Percentiles rank a stretch among this genome's conserved stretches.
These are phyloP conservation scores for Drosophila athabasca DNA, from an alignment of 1,140 invertebrate genomes.

Conservation along the genomic window DNA sequence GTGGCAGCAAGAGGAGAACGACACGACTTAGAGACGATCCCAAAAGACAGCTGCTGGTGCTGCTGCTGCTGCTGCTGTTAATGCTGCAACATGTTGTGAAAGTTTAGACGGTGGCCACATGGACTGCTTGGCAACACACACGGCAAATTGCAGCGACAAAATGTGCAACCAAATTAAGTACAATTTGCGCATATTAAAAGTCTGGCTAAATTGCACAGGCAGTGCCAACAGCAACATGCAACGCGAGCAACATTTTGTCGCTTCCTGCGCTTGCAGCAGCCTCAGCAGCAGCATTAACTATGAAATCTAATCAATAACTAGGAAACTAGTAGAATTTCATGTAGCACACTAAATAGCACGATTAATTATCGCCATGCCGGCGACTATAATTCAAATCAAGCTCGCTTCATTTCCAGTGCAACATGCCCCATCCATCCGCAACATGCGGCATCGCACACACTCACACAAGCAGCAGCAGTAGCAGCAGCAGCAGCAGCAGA, in stretches of 20 bases:
- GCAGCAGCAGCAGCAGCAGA: slow-evolving; percentile 1
- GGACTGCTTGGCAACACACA: slow-evolving; percentile 15
- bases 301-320: slow-evolving; percentile 81
- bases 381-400: slow-evolving; percentile 79
- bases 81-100: slow-evolving; percentile 73
- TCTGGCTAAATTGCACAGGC: slow-evolving; percentile 69
- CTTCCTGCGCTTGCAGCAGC: slow-evolving; percentile 35
- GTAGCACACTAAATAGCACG: slow-evolving; percentile 81
- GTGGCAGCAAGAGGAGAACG: slow-evolving; percentile 5
- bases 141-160: slow-evolving; percentile 71
- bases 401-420: slow-evolving; percentile 54
- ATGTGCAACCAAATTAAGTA: slow-evolving; percentile 77
- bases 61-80: slow-evolving; percentile 19
- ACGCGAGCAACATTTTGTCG: slow-evolving; percentile 21
- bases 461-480: neutral
- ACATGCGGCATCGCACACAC: slow-evolving; percentile 50
- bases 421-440: slow-evolving; percentile 37
- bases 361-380: slow-evolving; percentile 75
- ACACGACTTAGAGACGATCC: slow-evolving; percentile 15
- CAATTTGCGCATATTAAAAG: slow-evolving; percentile 79
- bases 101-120: slow-evolving; percentile 44
- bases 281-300: slow-evolving; percentile 40
- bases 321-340: slow-evolving; percentile 81
- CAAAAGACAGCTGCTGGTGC: slow-evolving; percentile 27
- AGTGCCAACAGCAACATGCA: slow-evolving; percentile 6